A percentile compares a stretch with the other conserved stretches of the same genome.
These are phyloP conservation scores for Thripadectes ignobilis DNA, from an alignment of 2,797 vertebrate genomes.

Conservation along the genomic window DNA sequence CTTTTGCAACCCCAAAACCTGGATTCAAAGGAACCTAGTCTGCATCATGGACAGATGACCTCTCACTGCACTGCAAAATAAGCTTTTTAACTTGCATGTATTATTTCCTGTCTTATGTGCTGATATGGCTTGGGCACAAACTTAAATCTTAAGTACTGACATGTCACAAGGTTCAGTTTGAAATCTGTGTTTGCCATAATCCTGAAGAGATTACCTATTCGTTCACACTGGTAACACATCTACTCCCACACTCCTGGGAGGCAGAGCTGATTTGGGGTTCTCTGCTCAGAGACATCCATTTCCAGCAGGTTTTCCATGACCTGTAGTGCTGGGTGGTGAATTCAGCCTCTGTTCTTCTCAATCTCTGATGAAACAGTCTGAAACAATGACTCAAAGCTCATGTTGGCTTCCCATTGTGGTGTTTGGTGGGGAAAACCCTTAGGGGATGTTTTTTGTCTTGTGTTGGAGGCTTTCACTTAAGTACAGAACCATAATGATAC, in stretches of 20 bases:
- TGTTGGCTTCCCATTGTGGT: neutral
- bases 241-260: neutral
- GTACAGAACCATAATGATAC: neutral
- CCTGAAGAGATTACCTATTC: neutral
- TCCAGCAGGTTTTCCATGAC: neutral
- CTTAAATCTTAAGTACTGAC: neutral
- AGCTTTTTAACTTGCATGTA: neutral
- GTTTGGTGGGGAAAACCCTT: neutral
- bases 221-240: accelerated
- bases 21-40: neutral
- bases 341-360: neutral
- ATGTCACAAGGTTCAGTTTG: neutral
- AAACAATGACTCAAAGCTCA: neutral
- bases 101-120: neutral
- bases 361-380: neutral
- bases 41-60: neutral
- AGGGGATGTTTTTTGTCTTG: neutral
- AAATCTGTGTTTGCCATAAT: neutral
- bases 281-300: neutral
- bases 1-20: neutral
- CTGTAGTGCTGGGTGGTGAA: neutral
- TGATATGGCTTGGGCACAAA: neutral
- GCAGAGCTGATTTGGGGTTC: neutral
- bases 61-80: neutral
- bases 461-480: neutral